These are phyloP conservation scores for Campoletis raptor DNA, from an alignment of 2,888 invertebrate genomes.

Conservation along the genomic window DNA sequence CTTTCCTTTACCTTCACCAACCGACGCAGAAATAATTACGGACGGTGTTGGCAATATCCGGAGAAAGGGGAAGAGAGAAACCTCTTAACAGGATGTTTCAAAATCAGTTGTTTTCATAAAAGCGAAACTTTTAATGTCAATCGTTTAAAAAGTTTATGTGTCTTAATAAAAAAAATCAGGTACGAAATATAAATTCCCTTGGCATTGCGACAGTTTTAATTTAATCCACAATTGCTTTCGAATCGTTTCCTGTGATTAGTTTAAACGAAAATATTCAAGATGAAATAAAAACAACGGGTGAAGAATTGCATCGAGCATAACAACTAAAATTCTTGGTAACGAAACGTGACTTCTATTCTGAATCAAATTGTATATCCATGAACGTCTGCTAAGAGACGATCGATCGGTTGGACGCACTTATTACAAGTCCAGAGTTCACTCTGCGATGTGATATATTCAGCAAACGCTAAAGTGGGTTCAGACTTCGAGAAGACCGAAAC, in stretches of 20 bases:
- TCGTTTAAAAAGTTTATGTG: neutral
- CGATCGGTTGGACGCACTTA: constrained; percentile 38
- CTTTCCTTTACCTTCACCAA: constrained; percentile 35
- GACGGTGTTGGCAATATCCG: constrained; percentile 27
- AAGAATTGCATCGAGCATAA: neutral
- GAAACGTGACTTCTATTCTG: neutral
- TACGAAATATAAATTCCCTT: neutral
- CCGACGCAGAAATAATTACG: constrained; percentile 32
- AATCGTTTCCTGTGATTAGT: neutral
- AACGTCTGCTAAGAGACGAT: constrained; percentile 22
- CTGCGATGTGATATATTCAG: constrained; percentile 19
- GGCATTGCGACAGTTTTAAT: neutral
- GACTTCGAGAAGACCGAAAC: constrained; percentile 29
- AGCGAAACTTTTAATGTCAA: neutral
- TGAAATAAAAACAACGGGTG: neutral
- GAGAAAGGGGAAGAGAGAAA: neutral
- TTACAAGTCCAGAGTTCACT: constrained; percentile 31
- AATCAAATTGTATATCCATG: neutral
- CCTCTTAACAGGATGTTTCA: neutral
- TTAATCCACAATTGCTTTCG: neutral
- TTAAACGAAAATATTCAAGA: neutral
- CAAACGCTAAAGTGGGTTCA: neutral
- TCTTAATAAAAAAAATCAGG: neutral
- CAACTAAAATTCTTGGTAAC: neutral
- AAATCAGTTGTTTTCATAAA: neutral